Base-by-base conservation (phyloP, 2,888 invertebrate genomes). In the Abrostola triplasia region DNA sequence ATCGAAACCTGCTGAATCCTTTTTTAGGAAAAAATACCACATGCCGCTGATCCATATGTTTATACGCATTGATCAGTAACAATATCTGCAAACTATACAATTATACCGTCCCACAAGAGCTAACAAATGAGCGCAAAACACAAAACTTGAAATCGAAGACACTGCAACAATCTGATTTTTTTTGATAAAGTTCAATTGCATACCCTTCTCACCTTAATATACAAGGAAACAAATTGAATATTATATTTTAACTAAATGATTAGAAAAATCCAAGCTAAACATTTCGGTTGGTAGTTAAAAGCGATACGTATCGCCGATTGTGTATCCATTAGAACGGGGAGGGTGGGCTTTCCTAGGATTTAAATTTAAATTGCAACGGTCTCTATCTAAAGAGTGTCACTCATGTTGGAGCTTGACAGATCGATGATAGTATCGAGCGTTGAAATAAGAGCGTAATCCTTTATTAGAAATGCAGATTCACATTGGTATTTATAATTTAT, bases 301-400 rank as follows among this genome's bases (percentile, higher is more conserved):
- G 59, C 58, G 76, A 73, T 75, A 60, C 44, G 60, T 70, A 73
- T 63, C 68, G 50, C 60, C 52, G 56, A 74, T 74, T 74, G 74
- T 65, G 77, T 67, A 67, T 67, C 66, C 69, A 68, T 73, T 76
- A 79, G 57, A 80, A 81, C 71, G 79, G 83, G 84, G 82, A 85
- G 84, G 76, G 82, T 62, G 80, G 73, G 77, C 78, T 84, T 81
- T 83, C 80, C 83, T 83, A 87, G 88, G 88, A 90, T 91, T 91
- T 90, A 89, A 92, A 92, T 93, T 92, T 92, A 92, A 92, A 93
- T 93, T 91, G 89, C 87, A 77, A 65, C 80, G 70, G 73, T 81
- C 73, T 86, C 83, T 90, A 90, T 91, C 90, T 89, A 87, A 86
- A 84, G 82, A 88, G 85, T 88, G 92, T 91, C 92, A 90, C 83